These are phyloP conservation scores for Sebastes hubbsi DNA, from an alignment of 2,797 vertebrate species.

Conservation along the genomic window DNA sequence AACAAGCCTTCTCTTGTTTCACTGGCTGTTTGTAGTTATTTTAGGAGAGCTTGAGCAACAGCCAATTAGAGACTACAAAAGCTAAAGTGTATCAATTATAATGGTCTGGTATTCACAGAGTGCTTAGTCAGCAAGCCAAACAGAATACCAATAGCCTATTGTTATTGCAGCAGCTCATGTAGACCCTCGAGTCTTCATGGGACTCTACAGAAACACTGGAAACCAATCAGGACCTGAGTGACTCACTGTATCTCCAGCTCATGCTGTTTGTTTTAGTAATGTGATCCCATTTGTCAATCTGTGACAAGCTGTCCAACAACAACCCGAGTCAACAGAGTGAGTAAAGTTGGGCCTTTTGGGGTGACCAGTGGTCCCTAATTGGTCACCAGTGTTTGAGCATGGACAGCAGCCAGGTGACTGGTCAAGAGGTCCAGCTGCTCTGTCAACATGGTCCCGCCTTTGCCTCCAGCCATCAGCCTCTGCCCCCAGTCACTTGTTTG, in stretches of 20 bases:
- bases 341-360: conserved; percentile 51
- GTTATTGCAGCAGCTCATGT: conserved; percentile 2
- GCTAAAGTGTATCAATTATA: conserved; percentile 52
- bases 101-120: conserved; percentile 42
- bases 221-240: conserved; percentile 29
- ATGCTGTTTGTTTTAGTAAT: conserved; percentile 72
- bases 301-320: conserved; percentile 61
- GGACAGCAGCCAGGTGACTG: conserved; percentile 63
- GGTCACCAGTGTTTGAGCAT: conserved; percentile 54
- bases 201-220: conserved; percentile 12
- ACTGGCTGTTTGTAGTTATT: conserved; percentile 67
- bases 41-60: conserved; percentile 38
- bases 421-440: conserved; percentile 64
- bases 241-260: conserved; percentile 44
- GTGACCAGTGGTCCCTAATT: conserved; percentile 44
- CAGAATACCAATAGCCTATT: conserved; percentile 12
- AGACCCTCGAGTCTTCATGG: conserved; percentile 4
- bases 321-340: conserved; percentile 56
- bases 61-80: conserved; percentile 57
- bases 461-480: conserved; percentile 39
- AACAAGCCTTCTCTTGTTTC: conserved; percentile 66
- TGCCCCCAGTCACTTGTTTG: conserved; percentile 63
- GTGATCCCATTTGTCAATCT: conserved; percentile 64
- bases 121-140: conserved; percentile 26
- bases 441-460: conserved; percentile 20